A percentile compares a stretch with the other conserved stretches of the same genome.
These are phyloP conservation scores for Cinclus mexicanus DNA, from an alignment of 2,113 vertebrate genomes.

Conservation along the genomic window DNA sequence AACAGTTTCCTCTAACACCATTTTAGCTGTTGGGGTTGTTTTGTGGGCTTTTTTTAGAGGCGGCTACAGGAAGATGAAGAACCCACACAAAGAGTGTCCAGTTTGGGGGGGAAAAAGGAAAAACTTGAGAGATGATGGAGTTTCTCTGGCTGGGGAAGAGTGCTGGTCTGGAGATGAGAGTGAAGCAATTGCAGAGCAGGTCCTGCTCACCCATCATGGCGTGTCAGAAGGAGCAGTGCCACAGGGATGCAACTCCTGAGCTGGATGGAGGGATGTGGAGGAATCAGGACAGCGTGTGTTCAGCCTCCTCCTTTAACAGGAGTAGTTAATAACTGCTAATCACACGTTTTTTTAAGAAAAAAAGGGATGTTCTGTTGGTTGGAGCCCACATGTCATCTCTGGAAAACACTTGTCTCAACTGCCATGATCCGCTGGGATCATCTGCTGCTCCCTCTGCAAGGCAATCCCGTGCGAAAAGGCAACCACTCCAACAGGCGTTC, in stretches of 20 bases:
- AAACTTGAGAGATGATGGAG: neutral
- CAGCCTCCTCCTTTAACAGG: neutral
- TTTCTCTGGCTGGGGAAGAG: neutral
- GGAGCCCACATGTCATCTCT: neutral
- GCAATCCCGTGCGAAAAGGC: neutral
- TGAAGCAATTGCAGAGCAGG: neutral
- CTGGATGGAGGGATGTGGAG: neutral
- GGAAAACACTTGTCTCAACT: slow-evolving; percentile 24
- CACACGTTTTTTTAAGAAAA: neutral
- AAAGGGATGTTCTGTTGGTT: neutral
- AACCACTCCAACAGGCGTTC: neutral
- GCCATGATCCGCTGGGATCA: neutral
- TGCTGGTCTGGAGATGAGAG: neutral
- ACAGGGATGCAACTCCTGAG: accelerated
- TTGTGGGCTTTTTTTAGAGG: neutral
- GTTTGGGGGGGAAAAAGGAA: neutral
- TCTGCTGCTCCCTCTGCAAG: neutral
- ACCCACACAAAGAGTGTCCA: neutral
- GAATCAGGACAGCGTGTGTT: neutral
- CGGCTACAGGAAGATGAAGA: neutral
- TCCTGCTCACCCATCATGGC: accelerated
- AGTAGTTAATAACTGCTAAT: neutral
- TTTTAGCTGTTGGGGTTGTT: neutral
- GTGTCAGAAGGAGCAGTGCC: neutral
- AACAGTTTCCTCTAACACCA: neutral